Percentiles rank a stretch among this genome's conserved stretches.
These are phyloP conservation scores for Chymomyza fuscimana DNA, from an alignment of 2,888 invertebrate species.

Conservation along the genomic window DNA sequence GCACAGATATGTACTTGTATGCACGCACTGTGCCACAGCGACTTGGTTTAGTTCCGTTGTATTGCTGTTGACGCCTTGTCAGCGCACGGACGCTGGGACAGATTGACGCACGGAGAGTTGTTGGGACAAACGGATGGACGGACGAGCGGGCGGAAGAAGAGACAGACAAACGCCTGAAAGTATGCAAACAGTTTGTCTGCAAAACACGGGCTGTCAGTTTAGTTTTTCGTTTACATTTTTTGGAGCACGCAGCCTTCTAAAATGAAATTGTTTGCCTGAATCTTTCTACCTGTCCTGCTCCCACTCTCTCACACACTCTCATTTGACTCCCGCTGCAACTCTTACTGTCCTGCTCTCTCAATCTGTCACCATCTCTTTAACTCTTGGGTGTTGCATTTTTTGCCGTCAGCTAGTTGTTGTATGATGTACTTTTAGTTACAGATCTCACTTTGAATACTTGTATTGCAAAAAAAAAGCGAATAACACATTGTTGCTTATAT, in stretches of 20 bases:
- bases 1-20: constrained; percentile 6
- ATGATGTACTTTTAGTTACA: neutral
- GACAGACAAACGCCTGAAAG: constrained; percentile 39
- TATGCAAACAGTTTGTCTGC: constrained; percentile 46
- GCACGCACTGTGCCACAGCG: constrained; percentile 8
- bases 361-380: neutral
- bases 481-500: neutral
- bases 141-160: no score
- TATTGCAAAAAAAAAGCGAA: neutral
- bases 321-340: neutral
- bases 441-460: neutral
- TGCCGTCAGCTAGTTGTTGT: neutral
- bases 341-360: no score
- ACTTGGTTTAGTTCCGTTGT: constrained; percentile 10
- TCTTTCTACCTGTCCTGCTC: neutral
- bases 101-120: neutral
- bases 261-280: constrained; percentile 33
- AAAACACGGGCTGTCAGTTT: constrained; percentile 28
- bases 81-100: constrained; percentile 5
- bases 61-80: constrained; percentile 50
- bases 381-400: neutral
- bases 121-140: no score
- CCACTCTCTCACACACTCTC: no score
- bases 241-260: constrained; percentile 3
- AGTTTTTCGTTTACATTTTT: constrained; percentile 42